phyloP scores from a whole-genome alignment of 92 coral and sea anemone genomes.

The Chrysogorgia sp. region DNA sequence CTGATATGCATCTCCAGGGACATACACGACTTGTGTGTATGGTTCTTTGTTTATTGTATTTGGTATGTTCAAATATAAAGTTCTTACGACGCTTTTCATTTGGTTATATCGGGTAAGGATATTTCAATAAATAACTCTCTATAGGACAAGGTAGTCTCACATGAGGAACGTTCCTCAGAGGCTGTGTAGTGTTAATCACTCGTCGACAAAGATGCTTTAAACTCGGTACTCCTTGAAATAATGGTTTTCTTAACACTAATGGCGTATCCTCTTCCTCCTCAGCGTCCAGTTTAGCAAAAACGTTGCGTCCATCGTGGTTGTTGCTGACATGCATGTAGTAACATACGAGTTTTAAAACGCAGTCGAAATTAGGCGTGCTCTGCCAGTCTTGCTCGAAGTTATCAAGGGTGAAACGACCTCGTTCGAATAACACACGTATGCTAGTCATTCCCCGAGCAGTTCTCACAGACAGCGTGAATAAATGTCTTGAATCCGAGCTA shows the following conservation, averaged over 20 bases:
- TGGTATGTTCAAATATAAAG: too few relatives aligned
- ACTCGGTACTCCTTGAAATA: constrained; percentile 51
- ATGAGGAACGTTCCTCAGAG: neutral
- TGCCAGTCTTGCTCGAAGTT: constrained; percentile 12
- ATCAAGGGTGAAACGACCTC: constrained; percentile 60
- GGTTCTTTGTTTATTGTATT: too few relatives aligned
- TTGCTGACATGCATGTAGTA: constrained; percentile 58
- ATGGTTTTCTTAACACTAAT: constrained; percentile 46
- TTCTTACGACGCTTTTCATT: neutral
- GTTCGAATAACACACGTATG: constrained; percentile 33
- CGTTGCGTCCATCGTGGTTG: constrained; percentile 30
- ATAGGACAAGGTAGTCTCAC: constrained; percentile 32
- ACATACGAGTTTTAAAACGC: constrained; percentile 57
- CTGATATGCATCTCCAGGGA: too few relatives aligned
- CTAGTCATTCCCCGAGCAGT: constrained; percentile 53
- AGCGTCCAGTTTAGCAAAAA: neutral
- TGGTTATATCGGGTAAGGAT: constrained; percentile 60
- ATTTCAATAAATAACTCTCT: constrained; percentile 46
- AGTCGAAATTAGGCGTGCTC: constrained; percentile 50
- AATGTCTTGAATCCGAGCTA: constrained; percentile 59
- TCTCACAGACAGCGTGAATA: constrained; percentile 53
- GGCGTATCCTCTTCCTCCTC: neutral
- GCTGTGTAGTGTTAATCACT: constrained; percentile 43
- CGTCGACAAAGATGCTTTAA: constrained; percentile 61
- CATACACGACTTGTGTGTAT: too few relatives aligned